phyloP scores from a whole-genome alignment of 2,888 invertebrate genomes.

The Trachelus troglodyta region DNA sequence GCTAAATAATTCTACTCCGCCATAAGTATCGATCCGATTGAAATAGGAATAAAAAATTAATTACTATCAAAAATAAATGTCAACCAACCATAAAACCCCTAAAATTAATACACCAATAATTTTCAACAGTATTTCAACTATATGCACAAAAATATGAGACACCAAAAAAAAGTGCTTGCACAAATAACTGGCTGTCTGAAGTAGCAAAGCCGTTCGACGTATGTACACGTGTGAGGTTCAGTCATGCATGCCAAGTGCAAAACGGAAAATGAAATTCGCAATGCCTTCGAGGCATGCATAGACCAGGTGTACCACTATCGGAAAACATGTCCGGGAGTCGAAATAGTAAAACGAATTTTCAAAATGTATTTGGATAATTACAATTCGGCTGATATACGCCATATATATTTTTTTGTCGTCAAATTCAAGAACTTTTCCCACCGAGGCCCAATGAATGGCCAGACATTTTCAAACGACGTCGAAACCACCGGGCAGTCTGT shows the following conservation, averaged over 20 bases:
- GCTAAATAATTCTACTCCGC: too few relatives aligned
- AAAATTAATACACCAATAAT: not conserved
- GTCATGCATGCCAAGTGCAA: constrained; percentile 30
- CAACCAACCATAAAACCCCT: too few relatives aligned
- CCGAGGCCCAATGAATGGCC: not conserved
- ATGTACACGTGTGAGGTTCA: constrained; percentile 13
- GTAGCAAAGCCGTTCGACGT: constrained; percentile 34
- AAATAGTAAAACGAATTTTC: not conserved
- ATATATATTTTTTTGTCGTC: not conserved
- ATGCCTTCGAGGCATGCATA: constrained; percentile 14
- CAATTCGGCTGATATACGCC: not conserved
- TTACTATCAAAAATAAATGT: too few relatives aligned
- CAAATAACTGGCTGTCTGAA: constrained; percentile 17
- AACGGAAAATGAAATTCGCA: constrained; percentile 39
- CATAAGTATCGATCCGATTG: too few relatives aligned
- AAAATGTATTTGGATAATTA: not conserved
- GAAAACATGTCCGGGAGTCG: not conserved
- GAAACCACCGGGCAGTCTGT: not conserved
- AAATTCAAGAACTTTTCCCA: not conserved
- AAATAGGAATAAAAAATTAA: too few relatives aligned
- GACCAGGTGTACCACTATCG: not conserved
- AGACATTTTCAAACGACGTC: not conserved
- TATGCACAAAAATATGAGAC: not conserved
- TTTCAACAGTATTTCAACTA: not conserved
- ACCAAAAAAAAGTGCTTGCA: not conserved